Evolutionary conservation across 2,888 invertebrate species (phyloP), one percentile per base, ranked within the genome.

Genomic region (Ophion costatus): DNA sequence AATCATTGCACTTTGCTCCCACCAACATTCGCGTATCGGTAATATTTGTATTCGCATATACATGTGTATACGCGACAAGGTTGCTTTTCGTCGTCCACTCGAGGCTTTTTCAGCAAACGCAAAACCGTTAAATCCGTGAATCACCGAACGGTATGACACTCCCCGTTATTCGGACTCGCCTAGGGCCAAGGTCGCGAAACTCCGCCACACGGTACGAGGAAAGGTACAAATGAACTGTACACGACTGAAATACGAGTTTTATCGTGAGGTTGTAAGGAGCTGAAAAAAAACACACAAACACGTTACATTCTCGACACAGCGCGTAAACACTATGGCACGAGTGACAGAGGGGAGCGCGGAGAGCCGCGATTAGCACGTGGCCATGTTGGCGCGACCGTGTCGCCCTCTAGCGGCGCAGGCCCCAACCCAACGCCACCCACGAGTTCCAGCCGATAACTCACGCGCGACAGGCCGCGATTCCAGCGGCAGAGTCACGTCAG

Each of bases 331-430:
- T 74, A 79, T 70, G 64, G 57, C 61, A n/a, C 56, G 61, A 7
- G 66, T 38, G 9, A 24, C 24, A 20, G 33, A 61, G 77, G 80
- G 76, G 82, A 73, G 74, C 64, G 82, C 76, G 80, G 71, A 79
- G 64, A 17, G 67, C 51, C 79, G 24, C 89, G 82, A 85, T 83
- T 89, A 90, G 89, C 92, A 92, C 92, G 91, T 92, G 92, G 92
- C 92, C 92, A 92, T 92, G 90, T 92, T 92, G 92, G 90, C 90
- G 88, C 90, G 89, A 88, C 57, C 24, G 83, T 82, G 77, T 87
- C 90, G 90, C 87, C 85, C 87, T 87, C 89, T 82, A 42, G 81
- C 86, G 89, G 86, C 74, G n/a, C 57, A 11, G n/a, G 14, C 1
- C 3, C 17, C 51, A 42, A 79, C 71, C n/a, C 38, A 42, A 45